Conservation (phyloP, 1,140 invertebrate species). For the Eriocheir sinensis region DNA sequence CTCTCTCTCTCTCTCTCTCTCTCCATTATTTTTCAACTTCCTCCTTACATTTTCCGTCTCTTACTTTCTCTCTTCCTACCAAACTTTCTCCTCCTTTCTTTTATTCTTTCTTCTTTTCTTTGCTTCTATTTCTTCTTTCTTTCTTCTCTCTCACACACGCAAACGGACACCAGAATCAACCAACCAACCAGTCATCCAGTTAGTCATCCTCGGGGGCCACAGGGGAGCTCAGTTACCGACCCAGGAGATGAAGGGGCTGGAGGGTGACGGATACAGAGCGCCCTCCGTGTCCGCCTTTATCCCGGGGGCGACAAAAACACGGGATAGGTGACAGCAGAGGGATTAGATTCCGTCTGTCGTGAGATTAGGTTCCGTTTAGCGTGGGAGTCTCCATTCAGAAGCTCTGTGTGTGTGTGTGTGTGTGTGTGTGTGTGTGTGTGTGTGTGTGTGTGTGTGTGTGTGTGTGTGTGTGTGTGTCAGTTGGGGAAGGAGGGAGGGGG, state of each 20-base stretch:
- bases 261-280: not conserved
- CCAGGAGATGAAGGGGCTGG: not conserved
- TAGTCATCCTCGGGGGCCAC: no score
- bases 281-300: conserved; percentile 27
- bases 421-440: not conserved
- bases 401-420: not conserved
- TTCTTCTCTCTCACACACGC: not conserved
- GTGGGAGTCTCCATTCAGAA: conserved; percentile 44
- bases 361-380: conserved; percentile 60
- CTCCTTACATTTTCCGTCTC: conserved; percentile 2
- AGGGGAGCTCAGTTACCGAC: not conserved
- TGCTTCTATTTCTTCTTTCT: not conserved
- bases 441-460: not conserved
- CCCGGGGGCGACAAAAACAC: conserved; percentile 16
- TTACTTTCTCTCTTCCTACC: no score
- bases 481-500: not conserved
- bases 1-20: not conserved
- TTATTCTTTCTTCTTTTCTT: not conserved
- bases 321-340: conserved; percentile 41
- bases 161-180: not conserved
- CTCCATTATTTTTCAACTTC: not conserved
- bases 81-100: not conserved
- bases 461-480: not conserved
- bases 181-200: no score
- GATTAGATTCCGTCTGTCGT: conserved; percentile 61